A percentile compares a stretch with the other conserved stretches of the same genome.
These are phyloP conservation scores for Empidonax alnorum DNA, from an alignment of 2,113 vertebrate genomes.

Conservation along the genomic window DNA sequence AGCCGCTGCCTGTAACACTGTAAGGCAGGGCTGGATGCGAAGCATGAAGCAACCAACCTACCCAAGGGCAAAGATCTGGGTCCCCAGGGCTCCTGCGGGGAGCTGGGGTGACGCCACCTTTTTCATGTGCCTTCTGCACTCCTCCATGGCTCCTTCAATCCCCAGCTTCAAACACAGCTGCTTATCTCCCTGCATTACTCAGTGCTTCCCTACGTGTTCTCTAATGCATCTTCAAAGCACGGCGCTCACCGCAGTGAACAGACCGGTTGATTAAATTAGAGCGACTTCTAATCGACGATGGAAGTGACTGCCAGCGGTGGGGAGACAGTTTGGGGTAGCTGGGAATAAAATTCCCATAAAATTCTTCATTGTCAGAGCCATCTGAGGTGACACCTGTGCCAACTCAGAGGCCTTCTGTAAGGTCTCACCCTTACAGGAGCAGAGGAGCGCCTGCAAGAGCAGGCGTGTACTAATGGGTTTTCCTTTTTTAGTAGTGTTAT, in stretches of 20 bases:
- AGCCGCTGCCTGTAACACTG: accelerated
- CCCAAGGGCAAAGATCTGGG: background rate
- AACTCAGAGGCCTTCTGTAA: background rate
- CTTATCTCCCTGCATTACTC: slow-evolving; percentile 59
- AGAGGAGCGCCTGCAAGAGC: slow-evolving; percentile 42
- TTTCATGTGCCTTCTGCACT: background rate
- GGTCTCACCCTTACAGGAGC: slow-evolving; percentile 1
- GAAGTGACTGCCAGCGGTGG: background rate
- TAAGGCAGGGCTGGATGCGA: background rate
- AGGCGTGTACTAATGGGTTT: slow-evolving; percentile 59
- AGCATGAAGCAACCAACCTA: background rate
- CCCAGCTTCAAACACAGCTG: slow-evolving; percentile 60
- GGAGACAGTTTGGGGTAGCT: background rate
- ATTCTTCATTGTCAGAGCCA: background rate
- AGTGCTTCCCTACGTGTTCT: slow-evolving; percentile 13
- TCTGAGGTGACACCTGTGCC: background rate
- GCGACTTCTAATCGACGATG: background rate
- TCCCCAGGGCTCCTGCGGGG: background rate
- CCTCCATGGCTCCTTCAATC: slow-evolving; percentile 33
- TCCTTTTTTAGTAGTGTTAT: slow-evolving; percentile 56
- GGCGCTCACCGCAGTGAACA: slow-evolving; percentile 18
- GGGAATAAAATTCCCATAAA: slow-evolving; percentile 1
- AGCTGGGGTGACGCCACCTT: background rate
- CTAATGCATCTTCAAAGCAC: slow-evolving; percentile 48
- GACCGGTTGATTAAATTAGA: slow-evolving; percentile 55